Conservation (phyloP, 2,113 vertebrate genomes). For the Notiomystis cincta region DNA sequence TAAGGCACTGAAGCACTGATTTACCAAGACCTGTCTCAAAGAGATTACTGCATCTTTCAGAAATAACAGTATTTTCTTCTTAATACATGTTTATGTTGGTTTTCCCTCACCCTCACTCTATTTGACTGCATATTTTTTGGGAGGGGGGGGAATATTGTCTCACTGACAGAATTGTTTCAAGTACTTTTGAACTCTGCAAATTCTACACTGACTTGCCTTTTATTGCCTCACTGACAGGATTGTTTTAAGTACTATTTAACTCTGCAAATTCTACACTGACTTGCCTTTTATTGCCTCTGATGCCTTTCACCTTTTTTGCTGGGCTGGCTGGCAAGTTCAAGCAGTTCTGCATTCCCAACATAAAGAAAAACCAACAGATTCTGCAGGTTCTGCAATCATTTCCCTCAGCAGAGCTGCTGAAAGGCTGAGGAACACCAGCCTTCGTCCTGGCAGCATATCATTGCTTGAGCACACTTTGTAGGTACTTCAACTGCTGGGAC, state of each 20-base stretch:
- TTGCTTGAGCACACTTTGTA: background rate
- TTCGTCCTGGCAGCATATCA: background rate
- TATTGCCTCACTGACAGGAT: background rate
- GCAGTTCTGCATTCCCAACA: background rate
- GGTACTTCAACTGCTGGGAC: background rate
- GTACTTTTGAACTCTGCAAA: background rate
- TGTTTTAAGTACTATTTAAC: background rate
- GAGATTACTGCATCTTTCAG: constrained; percentile 6
- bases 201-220: background rate
- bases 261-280: background rate
- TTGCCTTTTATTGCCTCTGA: background rate
- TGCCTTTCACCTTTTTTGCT: background rate
- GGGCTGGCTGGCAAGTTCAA: background rate
- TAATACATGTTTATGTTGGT: background rate
- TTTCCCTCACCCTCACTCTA: accelerated
- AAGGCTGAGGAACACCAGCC: constrained; percentile 2
- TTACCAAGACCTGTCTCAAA: constrained; percentile 21
- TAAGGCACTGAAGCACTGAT: background rate
- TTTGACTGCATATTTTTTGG: background rate
- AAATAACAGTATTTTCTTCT: background rate
- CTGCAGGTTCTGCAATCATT: background rate
- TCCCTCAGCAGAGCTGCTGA: background rate
- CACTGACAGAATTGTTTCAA: background rate
- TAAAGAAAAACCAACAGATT: background rate
- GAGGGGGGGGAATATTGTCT: background rate